Evolutionary conservation across 2,797 vertebrate genomes (phyloP).

Genomic region (Passerculus sandwichensis): DNA sequence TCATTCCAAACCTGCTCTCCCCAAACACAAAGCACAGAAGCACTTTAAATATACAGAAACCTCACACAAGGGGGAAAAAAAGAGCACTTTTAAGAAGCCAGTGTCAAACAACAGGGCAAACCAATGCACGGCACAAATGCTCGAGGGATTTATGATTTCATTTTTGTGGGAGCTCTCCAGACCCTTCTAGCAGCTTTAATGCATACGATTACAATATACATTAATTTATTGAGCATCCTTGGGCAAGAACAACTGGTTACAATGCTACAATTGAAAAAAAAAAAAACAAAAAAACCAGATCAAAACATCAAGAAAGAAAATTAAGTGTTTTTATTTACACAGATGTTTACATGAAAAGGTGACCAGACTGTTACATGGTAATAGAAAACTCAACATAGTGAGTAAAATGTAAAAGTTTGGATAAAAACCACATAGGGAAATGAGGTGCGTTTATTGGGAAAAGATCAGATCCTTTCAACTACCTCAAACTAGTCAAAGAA

Average conservation of each 20-base stretch:
- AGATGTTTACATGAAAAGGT: neutral
- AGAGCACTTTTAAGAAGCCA: neutral
- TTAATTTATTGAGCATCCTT: neutral
- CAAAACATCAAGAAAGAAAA: neutral
- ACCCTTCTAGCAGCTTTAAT: neutral
- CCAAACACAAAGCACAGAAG: constrained; percentile 56
- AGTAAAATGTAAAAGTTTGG: neutral
- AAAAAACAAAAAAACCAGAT: neutral
- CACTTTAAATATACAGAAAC: neutral
- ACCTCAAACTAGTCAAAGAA: neutral
- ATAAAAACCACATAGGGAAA: neutral
- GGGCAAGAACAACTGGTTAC: neutral
- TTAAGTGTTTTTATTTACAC: neutral
- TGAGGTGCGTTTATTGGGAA: neutral
- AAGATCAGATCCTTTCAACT: neutral
- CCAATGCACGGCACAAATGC: neutral
- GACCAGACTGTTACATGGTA: neutral
- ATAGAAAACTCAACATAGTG: neutral
- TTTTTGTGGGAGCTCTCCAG: neutral
- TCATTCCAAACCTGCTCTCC: constrained; percentile 88
- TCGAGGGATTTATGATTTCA: neutral
- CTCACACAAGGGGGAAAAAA: neutral
- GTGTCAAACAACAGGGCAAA: neutral
- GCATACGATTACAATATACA: neutral
- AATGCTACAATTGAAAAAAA: neutral